These are phyloP conservation scores for Bellardia pandia DNA, from an alignment of 2,888 invertebrate species.

Conservation along the genomic window DNA sequence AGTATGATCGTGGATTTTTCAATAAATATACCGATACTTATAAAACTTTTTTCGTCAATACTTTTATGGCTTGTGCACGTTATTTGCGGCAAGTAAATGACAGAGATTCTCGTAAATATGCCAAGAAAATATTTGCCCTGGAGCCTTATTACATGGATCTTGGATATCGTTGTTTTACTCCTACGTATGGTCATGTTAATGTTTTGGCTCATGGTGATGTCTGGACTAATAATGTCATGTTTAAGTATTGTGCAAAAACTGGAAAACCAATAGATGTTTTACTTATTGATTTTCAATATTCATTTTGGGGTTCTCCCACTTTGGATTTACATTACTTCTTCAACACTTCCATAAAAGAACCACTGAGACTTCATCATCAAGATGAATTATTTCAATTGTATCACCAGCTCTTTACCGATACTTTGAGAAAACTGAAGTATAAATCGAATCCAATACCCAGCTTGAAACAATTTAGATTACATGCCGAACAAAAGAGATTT, in stretches of 20 bases:
- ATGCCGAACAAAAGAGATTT: conserved; percentile 80
- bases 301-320: conserved; percentile 82
- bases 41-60: conserved; percentile 80
- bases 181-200: conserved; percentile 79
- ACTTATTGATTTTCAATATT: conserved; percentile 83
- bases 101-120: conserved; percentile 76
- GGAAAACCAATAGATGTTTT: conserved; percentile 79
- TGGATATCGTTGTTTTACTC: conserved; percentile 79
- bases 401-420: conserved; percentile 77
- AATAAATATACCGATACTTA: conserved; percentile 81
- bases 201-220: conserved; percentile 83
- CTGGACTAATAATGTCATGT: conserved; percentile 83
- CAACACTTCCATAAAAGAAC: conserved; percentile 82
- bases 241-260: conserved; percentile 79
- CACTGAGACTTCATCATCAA: conserved; percentile 79
- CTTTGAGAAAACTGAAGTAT: conserved; percentile 78
- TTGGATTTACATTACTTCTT: conserved; percentile 83
- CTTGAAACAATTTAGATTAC: conserved; percentile 79
- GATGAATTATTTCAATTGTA: conserved; percentile 80
- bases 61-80: conserved; percentile 79
- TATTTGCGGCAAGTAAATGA: conserved; percentile 77
- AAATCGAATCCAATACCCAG: conserved; percentile 79
- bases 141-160: conserved; percentile 81
- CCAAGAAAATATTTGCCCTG: conserved; percentile 78
- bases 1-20: conserved; percentile 82